A percentile compares a stretch with the other conserved stretches of the same genome.
phyloP scores from a whole-genome alignment of 2,797 vertebrate species.

The Melanogrammus aeglefinus region DNA sequence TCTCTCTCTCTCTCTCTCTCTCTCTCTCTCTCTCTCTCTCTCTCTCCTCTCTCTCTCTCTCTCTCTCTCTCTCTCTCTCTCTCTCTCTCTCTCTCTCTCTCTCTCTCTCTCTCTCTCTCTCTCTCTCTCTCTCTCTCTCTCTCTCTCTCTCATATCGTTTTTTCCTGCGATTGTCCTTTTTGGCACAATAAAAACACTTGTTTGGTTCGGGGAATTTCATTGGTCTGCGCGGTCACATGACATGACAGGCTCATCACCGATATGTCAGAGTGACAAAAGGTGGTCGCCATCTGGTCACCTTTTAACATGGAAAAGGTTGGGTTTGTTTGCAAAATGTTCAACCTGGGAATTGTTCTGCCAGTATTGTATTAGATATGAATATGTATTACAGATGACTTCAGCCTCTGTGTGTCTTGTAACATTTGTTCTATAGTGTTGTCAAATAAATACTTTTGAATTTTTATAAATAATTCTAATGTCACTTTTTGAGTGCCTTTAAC shows the following conservation, averaged over 20 bases:
- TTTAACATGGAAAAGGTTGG: neutral
- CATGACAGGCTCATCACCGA: neutral
- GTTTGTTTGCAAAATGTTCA: neutral
- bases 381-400: neutral
- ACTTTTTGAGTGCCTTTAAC: neutral
- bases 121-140: too few species aligned
- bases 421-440: neutral
- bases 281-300: neutral
- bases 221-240: neutral
- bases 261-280: neutral
- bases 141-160: too few species aligned
- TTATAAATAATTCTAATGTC: too few species aligned
- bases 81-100: too few species aligned
- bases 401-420: neutral
- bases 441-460: neutral
- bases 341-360: neutral
- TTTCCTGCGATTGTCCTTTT: too few species aligned
- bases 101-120: too few species aligned
- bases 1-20: neutral
- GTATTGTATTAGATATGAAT: neutral
- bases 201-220: neutral
- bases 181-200: neutral
- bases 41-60: neutral
- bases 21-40: neutral
- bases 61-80: too few species aligned